phyloP scores from a whole-genome alignment of 2,113 vertebrate species.

The Forbesichthys agassizii region DNA sequence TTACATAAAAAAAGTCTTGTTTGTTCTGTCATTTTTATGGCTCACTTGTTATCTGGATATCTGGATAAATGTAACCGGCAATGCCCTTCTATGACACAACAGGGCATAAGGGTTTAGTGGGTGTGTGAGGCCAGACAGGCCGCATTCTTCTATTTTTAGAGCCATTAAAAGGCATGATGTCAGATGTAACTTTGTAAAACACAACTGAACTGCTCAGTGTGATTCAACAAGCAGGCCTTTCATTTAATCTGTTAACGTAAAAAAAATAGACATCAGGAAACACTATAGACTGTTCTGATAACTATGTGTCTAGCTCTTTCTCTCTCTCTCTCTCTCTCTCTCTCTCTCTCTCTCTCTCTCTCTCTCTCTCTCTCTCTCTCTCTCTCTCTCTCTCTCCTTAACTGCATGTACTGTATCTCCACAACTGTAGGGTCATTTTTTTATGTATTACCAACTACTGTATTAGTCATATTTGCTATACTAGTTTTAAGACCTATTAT shows the following conservation, averaged over 20 bases:
- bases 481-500: background rate
- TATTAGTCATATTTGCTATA: background rate
- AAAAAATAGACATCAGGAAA: slow-evolving; percentile 3
- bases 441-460: background rate
- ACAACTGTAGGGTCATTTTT: no score
- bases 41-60: background rate
- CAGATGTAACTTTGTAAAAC: slow-evolving; percentile 35
- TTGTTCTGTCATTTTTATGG: background rate
- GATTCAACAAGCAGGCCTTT: slow-evolving; percentile 33
- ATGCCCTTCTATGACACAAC: slow-evolving; percentile 26
- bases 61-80: background rate
- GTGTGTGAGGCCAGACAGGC: slow-evolving; percentile 25
- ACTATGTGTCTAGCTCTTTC: no score
- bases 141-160: slow-evolving; percentile 54
- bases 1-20: background rate
- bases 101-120: slow-evolving; percentile 12
- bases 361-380: background rate
- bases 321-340: no score
- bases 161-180: slow-evolving; percentile 51
- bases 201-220: slow-evolving; percentile 26
- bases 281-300: no score
- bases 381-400: background rate
- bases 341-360: background rate
- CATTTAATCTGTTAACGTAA: slow-evolving; percentile 18
- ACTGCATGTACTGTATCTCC: background rate